Evolutionary conservation across 1,140 invertebrate genomes (phyloP), one percentile per base, ranked within the genome.

Genomic region (Brachionus angularis): DNA sequence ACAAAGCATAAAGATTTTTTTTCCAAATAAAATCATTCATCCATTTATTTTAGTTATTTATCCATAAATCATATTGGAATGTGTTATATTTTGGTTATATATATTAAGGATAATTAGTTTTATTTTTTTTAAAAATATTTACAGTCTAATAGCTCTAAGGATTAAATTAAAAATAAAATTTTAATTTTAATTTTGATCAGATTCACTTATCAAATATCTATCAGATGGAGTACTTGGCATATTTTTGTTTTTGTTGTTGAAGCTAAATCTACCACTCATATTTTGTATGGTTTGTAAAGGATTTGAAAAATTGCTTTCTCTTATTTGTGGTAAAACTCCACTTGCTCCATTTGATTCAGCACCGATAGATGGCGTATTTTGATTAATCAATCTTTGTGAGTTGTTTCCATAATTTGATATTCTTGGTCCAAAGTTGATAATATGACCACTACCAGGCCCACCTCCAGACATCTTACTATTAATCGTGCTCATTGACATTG

Each of bases 401-500:
- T 58, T 39, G 12, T 58, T 58, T 0, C 34, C 25, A 10, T 10
- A 16, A 42, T 42, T 42, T 5, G 42, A 46, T 8, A 42, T 21
- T 18, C 18, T 33, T 10, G 62, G 62, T 47, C 62, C 62, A n/a
- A 67, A 67, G 27, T 67, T 67, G 21, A 67, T 67, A 21, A 67
- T 31, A 46, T 67, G 62, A 21, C 62, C 62, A 47, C 42, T 67
- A 23, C 42, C 42, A 18, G 8, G 42, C 2, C 42, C 62, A 10
- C 62, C 62, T 10, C 62, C 62, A 12, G 42, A 47, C 47, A 50
- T 50, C 25, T 67, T 67, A 23, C 62, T 67, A 50, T 67, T 67
- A n/a, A 67, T 67, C 4, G 62, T 67, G 14, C 62, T 67, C 62
- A 67, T 67, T 14, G 62, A 67, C 62, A 67, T 67, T 10, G 62